Base-by-base conservation (phyloP, 2,888 invertebrate genomes). In the Cetonia aurata region DNA sequence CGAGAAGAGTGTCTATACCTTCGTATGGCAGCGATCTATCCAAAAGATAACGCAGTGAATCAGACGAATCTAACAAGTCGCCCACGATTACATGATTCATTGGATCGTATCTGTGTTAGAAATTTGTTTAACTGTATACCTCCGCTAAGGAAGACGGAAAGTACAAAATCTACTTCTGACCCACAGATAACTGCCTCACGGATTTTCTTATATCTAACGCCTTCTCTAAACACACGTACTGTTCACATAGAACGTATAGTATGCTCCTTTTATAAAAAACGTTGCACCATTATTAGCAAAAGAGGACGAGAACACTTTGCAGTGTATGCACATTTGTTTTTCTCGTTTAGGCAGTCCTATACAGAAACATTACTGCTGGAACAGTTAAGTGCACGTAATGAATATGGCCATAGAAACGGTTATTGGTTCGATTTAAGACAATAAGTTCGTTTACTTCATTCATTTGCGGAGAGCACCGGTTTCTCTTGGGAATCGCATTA, bases 361-460 rank as follows among this genome's bases (percentile, higher is more conserved):
- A 57, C 42, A 19, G 37, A 37, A 3, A 57, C 42, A 42, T 44
- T 42, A 17, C 25, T 42, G 57, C n/a, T 15, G 42, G 46, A 44
- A 68, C 68, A 57, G 68, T 68, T 68, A 56, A 68, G 15, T 48
- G 42, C 57, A 53, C 53, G 56, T 68, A 68, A 57, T 68, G 56
- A 56, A 68, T 57, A 68, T 46, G 46, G 31, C 48, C 57, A 56
- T 48, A 57, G 56, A 68, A 37, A 53, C 65, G 53, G 65, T 57
- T 57, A 57, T 57, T 42, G 57, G 41, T 57, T 57, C 57, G 57
- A 57, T 42, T 42, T 57, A 42, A 57, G 57, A 57, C 57, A 57
- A 57, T 57, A 42, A 57, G 57, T 42, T 42, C 15, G 42, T 57
- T 57, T 57, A 57, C 57, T 42, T 42, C 19, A 25, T 42, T 57